These are phyloP conservation scores for Porites cylindrica DNA, from an alignment of 92 coral and sea anemone species.

Conservation along the genomic window DNA sequence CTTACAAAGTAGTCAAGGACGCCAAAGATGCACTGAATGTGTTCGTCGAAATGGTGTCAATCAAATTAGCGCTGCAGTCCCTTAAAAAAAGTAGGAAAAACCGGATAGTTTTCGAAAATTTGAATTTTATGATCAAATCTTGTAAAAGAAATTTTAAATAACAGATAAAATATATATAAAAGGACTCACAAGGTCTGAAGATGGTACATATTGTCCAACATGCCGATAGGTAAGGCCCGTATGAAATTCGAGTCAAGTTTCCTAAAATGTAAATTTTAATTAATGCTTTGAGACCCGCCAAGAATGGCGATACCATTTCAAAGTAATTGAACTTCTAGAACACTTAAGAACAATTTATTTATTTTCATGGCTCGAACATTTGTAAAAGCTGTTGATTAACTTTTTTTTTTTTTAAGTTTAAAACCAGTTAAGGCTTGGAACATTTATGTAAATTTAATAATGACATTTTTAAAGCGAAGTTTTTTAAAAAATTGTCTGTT, in stretches of 20 bases:
- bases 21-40: constrained; percentile 16
- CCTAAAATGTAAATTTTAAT: constrained; percentile 16
- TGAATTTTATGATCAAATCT: no score
- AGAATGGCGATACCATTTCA: no score
- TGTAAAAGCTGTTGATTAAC: no score
- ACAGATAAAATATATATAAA: neutral
- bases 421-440: no score
- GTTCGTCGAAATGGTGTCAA: constrained; percentile 27
- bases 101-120: neutral
- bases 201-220: constrained; percentile 1
- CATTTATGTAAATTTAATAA: no score
- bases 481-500: no score
- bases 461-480: no score
- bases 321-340: no score
- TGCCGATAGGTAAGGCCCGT: constrained; percentile 35
- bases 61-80: constrained; percentile 57
- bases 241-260: constrained; percentile 60
- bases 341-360: no score
- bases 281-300: no score
- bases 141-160: neutral
- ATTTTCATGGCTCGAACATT: no score
- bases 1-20: constrained; percentile 60
- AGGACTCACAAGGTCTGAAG: constrained; percentile 72
- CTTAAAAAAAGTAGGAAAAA: constrained; percentile 2
- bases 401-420: no score